phyloP scores from a whole-genome alignment of 2,113 vertebrate species.

The Tychaedon coryphoeus region DNA sequence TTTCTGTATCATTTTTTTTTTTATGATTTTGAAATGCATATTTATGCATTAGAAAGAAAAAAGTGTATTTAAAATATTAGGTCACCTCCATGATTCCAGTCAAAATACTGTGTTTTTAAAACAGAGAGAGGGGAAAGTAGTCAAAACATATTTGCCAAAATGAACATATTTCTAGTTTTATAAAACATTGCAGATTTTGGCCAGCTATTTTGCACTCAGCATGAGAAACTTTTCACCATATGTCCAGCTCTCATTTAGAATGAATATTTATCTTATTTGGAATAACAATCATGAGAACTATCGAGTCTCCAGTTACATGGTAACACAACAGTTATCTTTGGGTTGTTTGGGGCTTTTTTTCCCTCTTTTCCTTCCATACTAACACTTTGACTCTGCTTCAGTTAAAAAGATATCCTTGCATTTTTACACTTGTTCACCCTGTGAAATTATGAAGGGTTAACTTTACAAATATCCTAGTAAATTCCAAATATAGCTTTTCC shows the following conservation, averaged over 20 bases:
- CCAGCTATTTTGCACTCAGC: neutral
- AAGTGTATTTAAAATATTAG: neutral
- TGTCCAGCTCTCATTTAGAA: neutral
- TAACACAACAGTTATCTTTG: neutral
- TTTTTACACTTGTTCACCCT: neutral
- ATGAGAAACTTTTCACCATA: slow-evolving; percentile 7
- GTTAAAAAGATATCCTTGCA: neutral
- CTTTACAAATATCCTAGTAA: neutral
- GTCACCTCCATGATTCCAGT: neutral
- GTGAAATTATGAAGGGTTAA: neutral
- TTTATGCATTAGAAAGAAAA: neutral
- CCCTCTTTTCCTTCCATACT: neutral
- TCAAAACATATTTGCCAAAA: neutral
- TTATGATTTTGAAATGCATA: neutral
- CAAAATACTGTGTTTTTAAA: neutral
- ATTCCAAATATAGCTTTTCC: neutral
- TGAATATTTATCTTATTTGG: neutral
- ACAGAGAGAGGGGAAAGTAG: neutral
- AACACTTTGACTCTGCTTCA: neutral
- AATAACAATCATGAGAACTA: neutral
- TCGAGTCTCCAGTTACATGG: neutral
- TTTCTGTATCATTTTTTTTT: neutral
- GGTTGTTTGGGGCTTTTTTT: accelerated
- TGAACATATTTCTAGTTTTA: neutral
- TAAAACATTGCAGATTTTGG: neutral